These are phyloP conservation scores for Teleiodes luculella DNA, from an alignment of 2,888 invertebrate genomes.

Conservation along the genomic window DNA sequence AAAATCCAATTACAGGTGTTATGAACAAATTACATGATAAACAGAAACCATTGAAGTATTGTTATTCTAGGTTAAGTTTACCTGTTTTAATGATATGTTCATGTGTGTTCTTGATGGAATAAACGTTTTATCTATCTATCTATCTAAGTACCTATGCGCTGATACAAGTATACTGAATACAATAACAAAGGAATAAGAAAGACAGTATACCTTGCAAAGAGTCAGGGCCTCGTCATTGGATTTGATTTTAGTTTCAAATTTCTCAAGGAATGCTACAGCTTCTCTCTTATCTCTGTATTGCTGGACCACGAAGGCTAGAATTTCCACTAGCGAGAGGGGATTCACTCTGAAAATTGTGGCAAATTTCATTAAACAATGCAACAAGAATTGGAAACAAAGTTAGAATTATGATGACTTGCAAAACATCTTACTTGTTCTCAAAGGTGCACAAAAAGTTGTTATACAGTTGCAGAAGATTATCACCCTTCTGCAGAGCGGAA, in stretches of 20 bases:
- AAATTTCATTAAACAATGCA: background rate
- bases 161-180: too few relatives aligned
- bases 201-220: slow-evolving; percentile 89
- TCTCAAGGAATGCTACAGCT: slow-evolving; percentile 92
- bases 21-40: too few relatives aligned
- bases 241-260: slow-evolving; percentile 91
- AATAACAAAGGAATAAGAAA: background rate
- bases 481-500: slow-evolving; percentile 86
- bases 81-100: too few relatives aligned
- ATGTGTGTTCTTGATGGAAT: too few relatives aligned
- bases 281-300: slow-evolving; percentile 90
- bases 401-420: slow-evolving; percentile 38
- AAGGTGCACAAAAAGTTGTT: slow-evolving; percentile 94
- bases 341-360: slow-evolving; percentile 85
- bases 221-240: slow-evolving; percentile 91
- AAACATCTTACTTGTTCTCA: slow-evolving; percentile 91
- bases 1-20: too few relatives aligned
- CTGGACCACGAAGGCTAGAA: slow-evolving; percentile 85
- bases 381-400: background rate
- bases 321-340: slow-evolving; percentile 94
- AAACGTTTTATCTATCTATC: too few relatives aligned
- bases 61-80: too few relatives aligned
- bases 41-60: too few relatives aligned
- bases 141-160: too few relatives aligned
- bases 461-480: slow-evolving; percentile 90